Base-by-base conservation (phyloP, 2,888 invertebrate species). In the Meloe dianella region DNA sequence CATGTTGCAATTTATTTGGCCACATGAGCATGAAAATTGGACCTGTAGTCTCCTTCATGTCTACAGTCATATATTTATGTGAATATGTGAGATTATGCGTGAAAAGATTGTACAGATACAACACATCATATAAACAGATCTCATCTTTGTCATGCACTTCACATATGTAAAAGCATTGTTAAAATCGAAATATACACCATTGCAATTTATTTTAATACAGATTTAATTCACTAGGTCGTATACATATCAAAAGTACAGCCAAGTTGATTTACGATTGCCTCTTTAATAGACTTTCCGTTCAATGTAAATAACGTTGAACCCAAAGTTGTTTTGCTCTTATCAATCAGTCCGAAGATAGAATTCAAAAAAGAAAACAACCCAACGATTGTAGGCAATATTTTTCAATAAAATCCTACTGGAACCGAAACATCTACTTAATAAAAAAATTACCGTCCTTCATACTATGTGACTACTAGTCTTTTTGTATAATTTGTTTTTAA, bases 141-240 rank as follows among this genome's bases (percentile, higher is more conserved):
- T 47, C 58, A 61, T 67, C 67, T 67, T 61, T 64, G 67, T 60
- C 64, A 54, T 35, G 64, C 67, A 61, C 57, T 56, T 47, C 63
- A 60, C 62, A 66, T 60, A 60, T 63, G 63, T 47, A 47, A 47
- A 47, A 20, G 20, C 47, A 47, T 47, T 47, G 47, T 47, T 47
- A 54, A 60, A 58, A 51, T 14, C 61, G 30, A 63, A 41, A 41
- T 41, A 54, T 41, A 27, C 41, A 30, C 62, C 27, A 30, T 30
- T 12, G 51, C 27, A 61, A 65, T 68, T 65, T 68, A 68, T 62
- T 59, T 63, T 63, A 58, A 60, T 47, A 56, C 56, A 56, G 59
- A 70, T 72, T 69, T 72, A 72, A 75, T 71, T 74, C 71, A 74
- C 63, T 73, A 69, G 59, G 67, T 70, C 71, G 65, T 75, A 74